These are phyloP conservation scores for Prietella phreatophila DNA, from an alignment of 2,113 vertebrate genomes.

Conservation along the genomic window DNA sequence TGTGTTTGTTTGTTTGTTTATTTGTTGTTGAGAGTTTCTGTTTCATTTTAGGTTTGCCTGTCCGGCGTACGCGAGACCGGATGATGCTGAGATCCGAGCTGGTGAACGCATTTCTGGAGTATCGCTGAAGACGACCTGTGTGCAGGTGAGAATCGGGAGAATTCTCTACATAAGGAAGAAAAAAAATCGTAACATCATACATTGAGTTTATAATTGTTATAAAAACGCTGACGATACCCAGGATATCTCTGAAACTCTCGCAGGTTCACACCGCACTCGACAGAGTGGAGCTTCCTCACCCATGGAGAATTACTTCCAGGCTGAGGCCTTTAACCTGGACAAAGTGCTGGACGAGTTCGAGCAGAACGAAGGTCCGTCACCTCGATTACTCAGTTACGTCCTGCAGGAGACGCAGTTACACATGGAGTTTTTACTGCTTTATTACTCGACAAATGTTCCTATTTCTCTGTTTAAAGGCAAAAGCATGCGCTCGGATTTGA, in stretches of 20 bases:
- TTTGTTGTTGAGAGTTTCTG: conserved; percentile 4
- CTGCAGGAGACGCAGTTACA: not conserved
- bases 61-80: conserved; percentile 65
- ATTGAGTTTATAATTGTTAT: not conserved
- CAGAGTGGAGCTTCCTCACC: conserved; percentile 84
- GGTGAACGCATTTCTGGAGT: conserved; percentile 49
- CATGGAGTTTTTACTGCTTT: not conserved
- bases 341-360: conserved; percentile 99
- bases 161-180: not conserved
- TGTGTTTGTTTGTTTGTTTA: not conserved
- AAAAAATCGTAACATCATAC: not conserved
- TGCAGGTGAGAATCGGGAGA: conserved; percentile 63
- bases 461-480: not conserved
- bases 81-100: conserved; percentile 56
- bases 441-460: not conserved
- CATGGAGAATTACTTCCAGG: conserved; percentile 99
- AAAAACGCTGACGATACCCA: not conserved
- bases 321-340: conserved; percentile 98
- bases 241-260: not conserved
- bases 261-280: conserved; percentile 78
- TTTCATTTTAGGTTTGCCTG: conserved; percentile 63
- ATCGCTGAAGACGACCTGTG: conserved; percentile 68
- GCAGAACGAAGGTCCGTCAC: conserved; percentile 91
- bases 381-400: not conserved
- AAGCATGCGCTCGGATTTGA: too few relatives aligned